Conservation (phyloP, 2,888 invertebrate genomes). For the Strigamia crassipes region DNA sequence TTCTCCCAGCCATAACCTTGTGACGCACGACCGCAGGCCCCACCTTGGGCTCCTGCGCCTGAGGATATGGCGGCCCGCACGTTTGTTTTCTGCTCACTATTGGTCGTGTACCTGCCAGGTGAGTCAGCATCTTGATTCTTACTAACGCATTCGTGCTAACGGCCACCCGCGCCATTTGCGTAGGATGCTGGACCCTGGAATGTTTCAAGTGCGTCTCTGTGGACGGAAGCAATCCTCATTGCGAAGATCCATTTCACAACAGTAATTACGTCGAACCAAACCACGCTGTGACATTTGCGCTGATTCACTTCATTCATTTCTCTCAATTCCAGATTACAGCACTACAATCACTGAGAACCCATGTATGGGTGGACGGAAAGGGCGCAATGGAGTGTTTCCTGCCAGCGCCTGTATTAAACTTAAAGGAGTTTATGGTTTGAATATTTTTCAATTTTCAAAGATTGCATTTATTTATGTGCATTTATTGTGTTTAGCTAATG, state of each 20-base stretch:
- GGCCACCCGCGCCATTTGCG: background rate
- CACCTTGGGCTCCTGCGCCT: background rate
- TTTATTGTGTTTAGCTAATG: slow-evolving; percentile 64
- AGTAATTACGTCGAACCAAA: slow-evolving; percentile 52
- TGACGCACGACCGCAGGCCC: slow-evolving; percentile 8
- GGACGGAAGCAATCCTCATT: slow-evolving; percentile 80
- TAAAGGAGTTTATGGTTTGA: slow-evolving; percentile 82
- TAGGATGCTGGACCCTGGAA: slow-evolving; percentile 69
- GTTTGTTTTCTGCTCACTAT: background rate
- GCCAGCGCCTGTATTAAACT: slow-evolving; percentile 97
- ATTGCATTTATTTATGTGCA: background rate
- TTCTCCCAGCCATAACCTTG: background rate
- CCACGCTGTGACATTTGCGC: background rate
- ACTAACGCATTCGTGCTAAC: background rate
- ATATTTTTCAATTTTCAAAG: background rate
- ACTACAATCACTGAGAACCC: slow-evolving; percentile 81
- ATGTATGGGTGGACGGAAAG: slow-evolving; percentile 92
- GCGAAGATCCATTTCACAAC: slow-evolving; percentile 67
- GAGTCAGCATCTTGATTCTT: background rate
- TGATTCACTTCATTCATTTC: background rate
- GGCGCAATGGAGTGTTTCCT: slow-evolving; percentile 89
- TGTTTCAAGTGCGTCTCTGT: slow-evolving; percentile 97
- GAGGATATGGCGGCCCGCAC: background rate
- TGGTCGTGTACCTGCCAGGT: background rate
- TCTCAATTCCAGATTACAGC: slow-evolving; percentile 67